Evolutionary conservation across 1,140 invertebrate genomes (phyloP).

Genomic region (Heliconius nattereri): DNA sequence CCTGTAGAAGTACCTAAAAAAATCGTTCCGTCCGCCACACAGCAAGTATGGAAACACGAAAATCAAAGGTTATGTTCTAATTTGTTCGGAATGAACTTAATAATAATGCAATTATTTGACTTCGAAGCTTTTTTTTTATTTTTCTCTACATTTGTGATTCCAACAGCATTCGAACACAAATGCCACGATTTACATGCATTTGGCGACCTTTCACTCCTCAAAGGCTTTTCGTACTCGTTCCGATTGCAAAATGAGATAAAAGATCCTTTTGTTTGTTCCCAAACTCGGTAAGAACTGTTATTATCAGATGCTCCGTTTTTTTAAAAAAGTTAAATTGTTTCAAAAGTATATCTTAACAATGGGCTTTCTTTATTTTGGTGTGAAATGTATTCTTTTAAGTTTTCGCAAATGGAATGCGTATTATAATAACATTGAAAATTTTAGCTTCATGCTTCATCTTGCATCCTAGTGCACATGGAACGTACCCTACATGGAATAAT

Average conservation of each 20-base stretch:
- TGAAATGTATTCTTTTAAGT: too few relatives aligned
- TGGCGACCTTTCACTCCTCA: conserved; percentile 14
- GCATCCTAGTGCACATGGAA: too few relatives aligned
- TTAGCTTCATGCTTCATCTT: too few relatives aligned
- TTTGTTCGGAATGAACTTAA: neutral
- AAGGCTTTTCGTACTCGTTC: conserved; percentile 25
- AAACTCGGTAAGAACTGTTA: neutral
- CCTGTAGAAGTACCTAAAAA: too few relatives aligned
- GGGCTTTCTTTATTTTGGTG: too few relatives aligned
- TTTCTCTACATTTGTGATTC: conserved; percentile 4
- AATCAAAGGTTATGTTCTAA: neutral
- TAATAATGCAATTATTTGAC: conserved; percentile 1
- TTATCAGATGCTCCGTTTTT: conserved; percentile 9
- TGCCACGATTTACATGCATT: conserved; percentile 26
- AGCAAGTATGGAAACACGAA: too few relatives aligned
- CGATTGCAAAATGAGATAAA: conserved; percentile 34
- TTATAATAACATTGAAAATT: too few relatives aligned
- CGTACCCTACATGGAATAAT: too few relatives aligned
- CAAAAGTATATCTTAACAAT: neutral
- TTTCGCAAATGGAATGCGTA: too few relatives aligned
- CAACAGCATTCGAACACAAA: conserved; percentile 11
- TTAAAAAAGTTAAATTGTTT: neutral
- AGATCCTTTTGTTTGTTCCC: conserved; percentile 14
- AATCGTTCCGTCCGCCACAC: too few relatives aligned
- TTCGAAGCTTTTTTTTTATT: neutral